A percentile compares a stretch with the other conserved stretches of the same genome.
These are phyloP conservation scores for Azemiops feae DNA, from an alignment of 2,113 vertebrate species.

Conservation along the genomic window DNA sequence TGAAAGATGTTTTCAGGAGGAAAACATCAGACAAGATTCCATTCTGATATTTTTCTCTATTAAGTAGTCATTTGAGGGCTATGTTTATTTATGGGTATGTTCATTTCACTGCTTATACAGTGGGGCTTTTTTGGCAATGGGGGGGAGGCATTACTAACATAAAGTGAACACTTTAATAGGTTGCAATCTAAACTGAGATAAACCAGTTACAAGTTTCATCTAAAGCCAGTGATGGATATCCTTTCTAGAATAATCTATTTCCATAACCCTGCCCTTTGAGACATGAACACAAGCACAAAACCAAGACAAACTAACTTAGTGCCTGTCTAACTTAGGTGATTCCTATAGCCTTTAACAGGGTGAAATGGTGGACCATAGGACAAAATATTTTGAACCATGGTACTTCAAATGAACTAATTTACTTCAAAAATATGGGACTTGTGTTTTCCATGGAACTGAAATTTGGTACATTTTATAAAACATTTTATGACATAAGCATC, in stretches of 20 bases:
- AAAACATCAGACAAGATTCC: not conserved
- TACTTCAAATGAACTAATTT: not conserved
- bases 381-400: not conserved
- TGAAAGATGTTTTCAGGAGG: not conserved
- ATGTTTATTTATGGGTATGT: not conserved
- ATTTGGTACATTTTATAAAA: not conserved
- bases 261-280: not conserved
- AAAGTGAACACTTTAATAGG: not conserved
- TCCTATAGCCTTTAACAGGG: not conserved
- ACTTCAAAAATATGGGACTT: not conserved
- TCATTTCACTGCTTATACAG: not conserved
- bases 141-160: not conserved
- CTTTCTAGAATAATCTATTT: not conserved
- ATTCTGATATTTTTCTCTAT: not conserved
- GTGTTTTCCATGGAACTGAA: not conserved
- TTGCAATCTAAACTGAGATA: not conserved
- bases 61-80: not conserved
- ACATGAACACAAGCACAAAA: not conserved
- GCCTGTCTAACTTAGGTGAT: constrained; percentile 1
- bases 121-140: not conserved
- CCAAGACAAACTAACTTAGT: not conserved
- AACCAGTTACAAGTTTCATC: not conserved
- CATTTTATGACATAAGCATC: not conserved
- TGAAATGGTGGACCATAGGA: not conserved
- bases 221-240: not conserved